Base-by-base conservation (phyloP, 2,888 invertebrate genomes). In the Cephus pygmeus region DNA sequence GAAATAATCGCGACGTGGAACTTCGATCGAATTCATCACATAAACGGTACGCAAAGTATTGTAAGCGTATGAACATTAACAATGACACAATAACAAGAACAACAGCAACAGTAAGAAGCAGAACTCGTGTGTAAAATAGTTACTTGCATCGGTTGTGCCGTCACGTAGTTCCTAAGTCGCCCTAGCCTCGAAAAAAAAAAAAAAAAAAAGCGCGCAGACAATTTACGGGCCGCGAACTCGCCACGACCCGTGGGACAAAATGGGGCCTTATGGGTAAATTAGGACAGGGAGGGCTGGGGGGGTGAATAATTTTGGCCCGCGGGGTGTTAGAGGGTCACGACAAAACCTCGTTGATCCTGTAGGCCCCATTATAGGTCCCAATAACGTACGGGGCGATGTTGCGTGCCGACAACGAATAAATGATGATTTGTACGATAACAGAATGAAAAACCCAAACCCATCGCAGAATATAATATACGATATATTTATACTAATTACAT, bases 111-210 rank as follows among this genome's bases (percentile, higher is more conserved):
- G 23, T 56, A 56, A 56, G 56, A 56, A 56, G 56, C 56, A 79
- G 83, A 83, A 82, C 78, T 83, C 82, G 83, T 77, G 80, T 82
- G 81, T 81, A 80, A 81, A 89, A 90, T 89, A 91, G 91, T 91
- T 91, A 91, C 90, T 91, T 90, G 90, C 89, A 91, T 91, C 88
- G 91, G 91, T 91, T 91, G 91, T 91, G 91, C 91, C 90, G 90
- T 90, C 89, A 91, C 87, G 91, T 91, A 91, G 91, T 91, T 91
- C 91, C 91, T 91, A 91, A 91, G 88, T 91, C 91, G 90, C 87
- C 91, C 90, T 91, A 91, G 91, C 91, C 91, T 91, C 91, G 91
- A 85, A 84, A 85, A 85, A 85, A 33, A 85, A 30, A 30, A 30
- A 30, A 30, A 84, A 85, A 85, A 85, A 86, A 90, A 90, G 89